Percentiles rank a stretch among this genome's conserved stretches.
phyloP scores from a whole-genome alignment of 2,888 invertebrate species.

The Leptopterna dolabrata region DNA sequence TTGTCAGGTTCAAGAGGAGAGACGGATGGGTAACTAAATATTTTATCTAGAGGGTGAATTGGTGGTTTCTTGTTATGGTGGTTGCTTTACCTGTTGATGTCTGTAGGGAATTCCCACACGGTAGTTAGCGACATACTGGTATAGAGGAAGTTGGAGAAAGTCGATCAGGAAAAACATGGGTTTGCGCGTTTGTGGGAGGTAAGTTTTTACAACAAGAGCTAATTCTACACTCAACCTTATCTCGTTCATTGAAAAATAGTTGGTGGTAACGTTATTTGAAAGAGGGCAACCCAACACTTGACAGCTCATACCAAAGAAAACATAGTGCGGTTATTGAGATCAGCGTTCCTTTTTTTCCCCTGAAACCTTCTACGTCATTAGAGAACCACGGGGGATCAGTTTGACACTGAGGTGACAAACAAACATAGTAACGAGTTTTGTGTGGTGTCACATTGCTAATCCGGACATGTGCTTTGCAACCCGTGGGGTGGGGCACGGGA shows the following conservation, averaged over 20 bases:
- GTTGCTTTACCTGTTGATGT: no score
- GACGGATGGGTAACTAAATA: no score
- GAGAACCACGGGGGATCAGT: neutral
- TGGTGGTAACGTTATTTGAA: neutral
- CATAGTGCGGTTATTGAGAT: conserved; percentile 37
- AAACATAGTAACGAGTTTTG: conserved; percentile 53
- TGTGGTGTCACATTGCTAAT: conserved; percentile 48
- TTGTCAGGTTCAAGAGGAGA: no score
- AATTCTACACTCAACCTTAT: conserved; percentile 34
- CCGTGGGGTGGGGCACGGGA: neutral
- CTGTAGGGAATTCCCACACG: neutral
- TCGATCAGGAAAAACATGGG: conserved; percentile 16
- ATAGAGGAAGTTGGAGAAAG: conserved; percentile 6
- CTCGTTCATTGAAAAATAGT: neutral
- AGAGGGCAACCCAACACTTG: conserved; percentile 23
- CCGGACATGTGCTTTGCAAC: conserved; percentile 30
- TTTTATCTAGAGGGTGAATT: no score
- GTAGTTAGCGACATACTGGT: neutral
- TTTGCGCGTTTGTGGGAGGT: neutral
- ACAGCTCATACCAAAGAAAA: neutral
- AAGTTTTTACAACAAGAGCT: conserved; percentile 6
- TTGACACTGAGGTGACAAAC: conserved; percentile 43
- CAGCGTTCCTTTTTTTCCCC: conserved; percentile 4
- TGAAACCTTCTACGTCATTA: conserved; percentile 41
- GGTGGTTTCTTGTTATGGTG: no score